Evolutionary conservation across 2,888 invertebrate species (phyloP).

Genomic region (Xestia c-nigrum): DNA sequence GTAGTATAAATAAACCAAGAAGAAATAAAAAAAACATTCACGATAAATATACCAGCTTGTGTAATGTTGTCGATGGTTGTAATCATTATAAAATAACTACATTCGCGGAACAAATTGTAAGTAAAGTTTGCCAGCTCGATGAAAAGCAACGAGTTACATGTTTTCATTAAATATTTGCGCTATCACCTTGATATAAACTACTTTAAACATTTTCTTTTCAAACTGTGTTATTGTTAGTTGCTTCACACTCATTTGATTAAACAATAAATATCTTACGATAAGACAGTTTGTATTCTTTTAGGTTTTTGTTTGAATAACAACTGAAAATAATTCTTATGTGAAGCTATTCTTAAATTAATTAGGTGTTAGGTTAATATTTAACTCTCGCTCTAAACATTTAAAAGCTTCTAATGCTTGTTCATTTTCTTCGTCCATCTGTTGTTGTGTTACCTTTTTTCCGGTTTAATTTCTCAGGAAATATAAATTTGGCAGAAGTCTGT

Average conservation of each 20-base stretch:
- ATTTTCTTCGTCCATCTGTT: background rate
- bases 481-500: conserved; percentile 5
- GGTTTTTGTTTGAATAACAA: conserved; percentile 28
- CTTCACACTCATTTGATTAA: conserved; percentile 21
- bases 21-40: background rate
- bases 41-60: background rate
- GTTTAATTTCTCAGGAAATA: conserved; percentile 1
- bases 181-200: conserved; percentile 21
- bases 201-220: conserved; percentile 29
- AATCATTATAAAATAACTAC: conserved; percentile 5
- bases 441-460: background rate
- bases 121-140: background rate
- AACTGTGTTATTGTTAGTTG: conserved; percentile 26
- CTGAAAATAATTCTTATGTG: conserved; percentile 1
- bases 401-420: background rate
- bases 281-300: conserved; percentile 16
- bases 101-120: conserved; percentile 8
- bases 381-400: background rate
- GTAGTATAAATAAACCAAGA: background rate
- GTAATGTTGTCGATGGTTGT: background rate
- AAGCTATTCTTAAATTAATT: conserved; percentile 6
- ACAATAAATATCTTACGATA: conserved; percentile 20
- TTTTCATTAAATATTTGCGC: conserved; percentile 25
- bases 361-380: conserved; percentile 21
- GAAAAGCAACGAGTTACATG: background rate